Evolutionary conservation across 2,113 vertebrate species (phyloP), one percentile per base, ranked within the genome.

Genomic region (Physeter macrocephalus): DNA sequence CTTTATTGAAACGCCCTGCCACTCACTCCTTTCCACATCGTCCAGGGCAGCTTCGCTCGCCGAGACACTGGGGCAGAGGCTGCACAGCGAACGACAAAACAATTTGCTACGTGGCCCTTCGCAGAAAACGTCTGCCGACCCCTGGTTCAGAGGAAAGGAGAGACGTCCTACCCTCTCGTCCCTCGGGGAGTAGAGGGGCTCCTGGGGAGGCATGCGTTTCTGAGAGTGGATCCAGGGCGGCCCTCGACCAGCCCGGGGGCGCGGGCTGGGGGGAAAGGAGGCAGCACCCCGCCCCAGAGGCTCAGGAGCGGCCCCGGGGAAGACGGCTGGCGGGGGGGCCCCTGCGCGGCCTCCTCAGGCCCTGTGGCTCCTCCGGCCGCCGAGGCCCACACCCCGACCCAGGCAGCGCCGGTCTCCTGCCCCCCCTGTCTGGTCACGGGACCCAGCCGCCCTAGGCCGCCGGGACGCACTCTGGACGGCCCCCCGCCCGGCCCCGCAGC

Each of bases 321-420:
- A 0, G 4, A 31, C 14, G 17, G 41, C 41, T 31, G 43, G 10
- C 43, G 20, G 20, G 10, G 29, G 34, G 5, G 0, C 31, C 31
- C 14, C 5, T 23, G 31, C 18, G 17, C 34, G 1, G 4, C 14
- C n/a, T 21, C 66, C 34, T 20, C 54, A 7, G 54, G 54, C 54
- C 15, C 54, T 21, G 18, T 8, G 54, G 18, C 54, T 21, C 0
- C 14, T 17, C 52, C 52, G 18, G 54, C 54, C 54, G 18, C 54
- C 54, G 34, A n/a, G n/a, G n/a, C 46, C 71, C 11, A 18, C 6
- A 0, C 31, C 27, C 18, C 43, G 36, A 27, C n/a, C 34, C 46
- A 20, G 72, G 64, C 46, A 10, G 20, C 57, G 25, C 78, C 29
- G 10, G 7, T 39, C 77, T 92, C 61, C 27, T 15, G 9, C 59